phyloP scores from a whole-genome alignment of 2,113 vertebrate species.

The Dasyornis broadbenti region DNA sequence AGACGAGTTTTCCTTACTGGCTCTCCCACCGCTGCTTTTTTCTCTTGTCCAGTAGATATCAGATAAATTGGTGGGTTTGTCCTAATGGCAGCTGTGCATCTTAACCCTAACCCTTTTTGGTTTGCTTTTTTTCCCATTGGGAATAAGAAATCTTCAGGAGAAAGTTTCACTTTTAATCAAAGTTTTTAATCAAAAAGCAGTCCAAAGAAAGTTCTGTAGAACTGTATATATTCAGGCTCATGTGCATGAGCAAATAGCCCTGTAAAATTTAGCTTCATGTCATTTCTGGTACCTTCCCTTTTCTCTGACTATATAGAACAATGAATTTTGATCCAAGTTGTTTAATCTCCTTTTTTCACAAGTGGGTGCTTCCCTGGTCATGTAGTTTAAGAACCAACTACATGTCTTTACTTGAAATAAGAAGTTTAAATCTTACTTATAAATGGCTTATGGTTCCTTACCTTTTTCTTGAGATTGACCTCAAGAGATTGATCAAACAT shows the following conservation, averaged over 20 bases:
- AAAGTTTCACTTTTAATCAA: background rate
- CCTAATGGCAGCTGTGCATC: too few species aligned
- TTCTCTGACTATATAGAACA: background rate
- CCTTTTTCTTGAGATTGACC: background rate
- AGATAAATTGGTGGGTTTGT: background rate
- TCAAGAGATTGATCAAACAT: background rate
- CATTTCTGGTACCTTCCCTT: background rate
- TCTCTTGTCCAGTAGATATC: background rate
- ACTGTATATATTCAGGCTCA: background rate
- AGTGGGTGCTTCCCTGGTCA: background rate
- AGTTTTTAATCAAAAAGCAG: background rate
- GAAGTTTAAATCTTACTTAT: background rate
- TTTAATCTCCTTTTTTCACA: background rate
- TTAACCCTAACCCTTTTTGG: background rate
- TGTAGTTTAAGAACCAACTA: background rate
- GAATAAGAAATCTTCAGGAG: background rate
- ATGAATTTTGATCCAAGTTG: background rate
- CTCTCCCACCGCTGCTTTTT: background rate
- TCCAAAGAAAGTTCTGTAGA: background rate
- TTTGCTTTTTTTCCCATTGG: background rate
- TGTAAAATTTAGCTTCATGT: background rate
- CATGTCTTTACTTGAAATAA: background rate
- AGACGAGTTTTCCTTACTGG: background rate
- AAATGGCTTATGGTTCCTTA: background rate
- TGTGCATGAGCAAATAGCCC: background rate